phyloP scores from a whole-genome alignment of 2,888 invertebrate genomes.

The Rotaria macrura region DNA sequence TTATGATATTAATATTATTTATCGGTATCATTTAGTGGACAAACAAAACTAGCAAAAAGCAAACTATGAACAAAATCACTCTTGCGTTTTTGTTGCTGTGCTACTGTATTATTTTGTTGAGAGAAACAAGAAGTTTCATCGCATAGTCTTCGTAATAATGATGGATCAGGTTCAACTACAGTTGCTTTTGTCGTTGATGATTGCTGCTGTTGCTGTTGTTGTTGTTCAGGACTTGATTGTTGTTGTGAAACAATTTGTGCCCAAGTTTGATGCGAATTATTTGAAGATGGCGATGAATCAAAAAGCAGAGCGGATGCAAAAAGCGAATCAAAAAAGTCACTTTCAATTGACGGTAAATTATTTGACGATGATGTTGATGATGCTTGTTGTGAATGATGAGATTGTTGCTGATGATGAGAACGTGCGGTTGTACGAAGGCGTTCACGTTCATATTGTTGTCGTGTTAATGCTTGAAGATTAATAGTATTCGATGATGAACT shows the following conservation, averaged over 20 bases:
- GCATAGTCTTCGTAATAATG: slow-evolving; percentile 12
- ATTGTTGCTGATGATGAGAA: neutral
- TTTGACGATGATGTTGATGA: neutral
- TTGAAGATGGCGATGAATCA: neutral
- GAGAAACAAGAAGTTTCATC: neutral
- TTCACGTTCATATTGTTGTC: slow-evolving; percentile 21
- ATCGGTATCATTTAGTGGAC: neutral
- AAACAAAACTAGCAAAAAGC: neutral
- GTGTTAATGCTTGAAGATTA: neutral
- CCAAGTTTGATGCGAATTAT: neutral
- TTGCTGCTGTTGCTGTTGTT: neutral
- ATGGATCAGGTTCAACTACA: neutral
- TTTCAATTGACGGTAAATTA: neutral
- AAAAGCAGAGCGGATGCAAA: neutral
- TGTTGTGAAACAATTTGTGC: neutral
- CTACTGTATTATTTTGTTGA: neutral
- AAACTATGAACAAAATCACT: slow-evolving; percentile 7
- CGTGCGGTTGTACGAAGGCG: neutral
- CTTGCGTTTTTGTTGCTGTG: neutral
- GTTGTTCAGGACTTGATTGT: neutral
- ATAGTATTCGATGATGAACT: neutral
- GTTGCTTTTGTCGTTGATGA: neutral
- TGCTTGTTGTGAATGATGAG: neutral
- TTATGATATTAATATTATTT: neutral
- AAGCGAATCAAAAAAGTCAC: neutral